A percentile compares a stretch with the other conserved stretches of the same genome.
Evolutionary conservation across 2,113 vertebrate species (phyloP).

Genomic region (Clarias gariepinus): DNA sequence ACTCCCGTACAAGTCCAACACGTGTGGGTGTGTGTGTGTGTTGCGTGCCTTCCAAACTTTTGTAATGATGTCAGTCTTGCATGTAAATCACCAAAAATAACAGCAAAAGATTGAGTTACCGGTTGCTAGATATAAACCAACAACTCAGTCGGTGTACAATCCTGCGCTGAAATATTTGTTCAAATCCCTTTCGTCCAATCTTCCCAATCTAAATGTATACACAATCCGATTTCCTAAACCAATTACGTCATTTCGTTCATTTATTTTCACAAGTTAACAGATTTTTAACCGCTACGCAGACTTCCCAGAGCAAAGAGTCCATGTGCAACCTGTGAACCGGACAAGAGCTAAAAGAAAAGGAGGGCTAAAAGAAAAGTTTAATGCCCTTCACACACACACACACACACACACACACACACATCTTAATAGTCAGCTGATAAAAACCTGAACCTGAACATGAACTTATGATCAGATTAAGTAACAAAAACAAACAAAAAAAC

Average conservation of each 20-base stretch:
- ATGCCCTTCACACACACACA: no score
- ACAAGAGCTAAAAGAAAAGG: neutral
- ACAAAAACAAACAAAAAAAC: neutral
- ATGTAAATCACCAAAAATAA: slow-evolving; percentile 31
- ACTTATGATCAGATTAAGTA: neutral
- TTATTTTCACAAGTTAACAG: slow-evolving; percentile 19
- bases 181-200: slow-evolving; percentile 18
- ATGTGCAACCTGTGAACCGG: neutral
- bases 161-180: slow-evolving; percentile 16
- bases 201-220: slow-evolving; percentile 5
- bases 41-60: slow-evolving; percentile 2
- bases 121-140: slow-evolving; percentile 18
- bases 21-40: neutral
- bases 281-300: neutral
- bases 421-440: neutral
- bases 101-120: slow-evolving; percentile 18
- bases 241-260: slow-evolving; percentile 14
- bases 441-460: neutral
- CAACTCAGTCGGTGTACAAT: slow-evolving; percentile 2
- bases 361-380: neutral
- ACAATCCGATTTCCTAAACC: slow-evolving; percentile 24
- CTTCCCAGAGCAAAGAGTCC: neutral
- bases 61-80: slow-evolving; percentile 9
- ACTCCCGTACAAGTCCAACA: neutral
- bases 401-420: no score